Evolutionary conservation across 2,888 invertebrate species (phyloP), one percentile per base, ranked within the genome.

Genomic region (Scaptomyza caliginosa): DNA sequence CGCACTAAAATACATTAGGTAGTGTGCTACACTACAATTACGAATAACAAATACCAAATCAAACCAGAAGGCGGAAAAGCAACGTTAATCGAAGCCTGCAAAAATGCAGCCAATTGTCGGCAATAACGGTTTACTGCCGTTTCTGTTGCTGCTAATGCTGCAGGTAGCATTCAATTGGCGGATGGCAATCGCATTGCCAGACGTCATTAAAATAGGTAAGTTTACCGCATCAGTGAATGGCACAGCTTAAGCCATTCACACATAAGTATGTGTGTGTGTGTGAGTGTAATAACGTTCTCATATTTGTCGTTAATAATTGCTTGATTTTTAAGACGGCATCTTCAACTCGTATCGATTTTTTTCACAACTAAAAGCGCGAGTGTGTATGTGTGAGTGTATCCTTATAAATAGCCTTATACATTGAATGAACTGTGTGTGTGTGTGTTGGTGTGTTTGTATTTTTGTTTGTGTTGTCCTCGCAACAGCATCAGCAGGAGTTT

Each of bases 141-240:
- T 62, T 8, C 23, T 73, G 16, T 26, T 63, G 59, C 51, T 81
- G 48, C 56, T 84, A 40, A 43, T 74, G 26, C 46, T 74, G 19
- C 71, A 79, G 58, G 23, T 68, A n/a, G 51, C 50, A 43, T 30
- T 49, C 11, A 56, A 60, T 42, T 63, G 63, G 50, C 75, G 50
- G 0, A n/a, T 38, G n/a, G 40, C 67, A n/a, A 45, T 64, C 11
- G 81, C 90, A 19, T 70, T 90, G 62, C 90, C 90, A 55, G 90
- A 90, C 71, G 84, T 89, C 39, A 90, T 90, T 26, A 90, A 90
- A 83, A 90, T 90, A 67, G 90, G 90, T 90, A 69, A 88, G 88
- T 69, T 39, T 8, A 7, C 13, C 2, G 4, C 42, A 17, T 26
- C 24, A 46, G 51, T 46, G 43, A 60, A 74, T n/a, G n/a, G n/a